Base-by-base conservation (phyloP, 2,888 invertebrate species). In the Sinotaia quadrata region DNA sequence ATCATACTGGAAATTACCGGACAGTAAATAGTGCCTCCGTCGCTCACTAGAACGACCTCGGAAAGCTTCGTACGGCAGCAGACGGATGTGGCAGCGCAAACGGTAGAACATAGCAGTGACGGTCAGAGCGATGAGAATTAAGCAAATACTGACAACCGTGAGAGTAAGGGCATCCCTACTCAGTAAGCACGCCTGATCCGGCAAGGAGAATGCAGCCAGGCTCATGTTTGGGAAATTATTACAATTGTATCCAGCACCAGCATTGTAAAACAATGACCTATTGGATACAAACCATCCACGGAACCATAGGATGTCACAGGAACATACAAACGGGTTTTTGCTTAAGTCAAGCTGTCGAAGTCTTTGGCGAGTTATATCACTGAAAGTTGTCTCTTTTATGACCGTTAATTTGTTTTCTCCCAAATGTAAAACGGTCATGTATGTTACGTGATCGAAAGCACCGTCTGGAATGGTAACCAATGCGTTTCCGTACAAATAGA, bases 51-150 rank as follows among this genome's bases (percentile, higher is more conserved):
- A 92, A 90, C 37, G 37, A 27, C 44, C 59, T 15, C 59, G 59
- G 8, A 59, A 59, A 12, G 44, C 29, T 84, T 93, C 93, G 80
- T 93, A 56, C 44, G 47, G 44, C 37, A 59, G 24, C 10, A 59
- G 59, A 31, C 59, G 59, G 21, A 59, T 59, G 44, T 59, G 44
- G 44, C 59, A 59, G 59, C 59, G 59, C 29, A 44, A 59, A 4
- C 37, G 59, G n/a, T 59, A 59, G 29, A 59, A 10, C 3, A 31
- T 29, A 18, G 44, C 27, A 5, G 18, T 7, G 2, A 44, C 3
- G 4, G n/a, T 5, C 12, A 41, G 4, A 10, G 31, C 3, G 18
- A 24, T 29, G 10, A 41, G 7, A n/a, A 59, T 5, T 18, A 59
- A 8, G 4, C 21, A 8, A 4, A 59, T 18, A 21, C 15, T 7